These are phyloP conservation scores for Nestor notabilis DNA, from an alignment of 2,113 vertebrate genomes.

Conservation along the genomic window DNA sequence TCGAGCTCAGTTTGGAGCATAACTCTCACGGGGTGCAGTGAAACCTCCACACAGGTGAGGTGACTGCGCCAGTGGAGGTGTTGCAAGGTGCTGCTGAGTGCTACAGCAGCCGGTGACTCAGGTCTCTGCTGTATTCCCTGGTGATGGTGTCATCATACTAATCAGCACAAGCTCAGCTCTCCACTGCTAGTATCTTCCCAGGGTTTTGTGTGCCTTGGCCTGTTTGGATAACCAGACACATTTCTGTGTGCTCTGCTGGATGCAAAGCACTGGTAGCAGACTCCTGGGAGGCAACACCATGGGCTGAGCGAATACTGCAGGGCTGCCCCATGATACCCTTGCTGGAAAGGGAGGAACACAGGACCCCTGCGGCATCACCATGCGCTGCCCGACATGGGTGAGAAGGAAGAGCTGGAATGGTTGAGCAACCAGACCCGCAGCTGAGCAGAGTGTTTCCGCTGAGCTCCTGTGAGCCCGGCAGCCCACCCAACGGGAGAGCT, in stretches of 20 bases:
- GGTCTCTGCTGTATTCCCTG: background rate
- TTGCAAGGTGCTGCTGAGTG: background rate
- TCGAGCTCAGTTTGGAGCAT: background rate
- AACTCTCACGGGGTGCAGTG: background rate
- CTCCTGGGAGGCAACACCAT: background rate
- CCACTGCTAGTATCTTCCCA: background rate
- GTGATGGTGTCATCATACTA: background rate
- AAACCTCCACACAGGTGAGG: background rate
- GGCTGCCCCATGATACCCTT: background rate
- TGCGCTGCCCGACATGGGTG: fast-evolving
- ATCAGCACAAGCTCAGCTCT: background rate
- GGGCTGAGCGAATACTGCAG: background rate
- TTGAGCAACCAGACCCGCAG: background rate
- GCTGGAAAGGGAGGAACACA: background rate
- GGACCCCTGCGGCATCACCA: fast-evolving
- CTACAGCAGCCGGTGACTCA: background rate
- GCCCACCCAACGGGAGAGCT: fast-evolving
- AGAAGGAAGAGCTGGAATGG: background rate
- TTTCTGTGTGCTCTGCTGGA: background rate
- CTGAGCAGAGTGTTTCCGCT: background rate
- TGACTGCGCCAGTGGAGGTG: background rate
- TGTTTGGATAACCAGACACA: background rate
- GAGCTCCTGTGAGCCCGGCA: background rate
- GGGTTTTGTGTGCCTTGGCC: background rate
- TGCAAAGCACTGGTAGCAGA: background rate